A percentile compares a stretch with the other conserved stretches of the same genome.
phyloP scores from a whole-genome alignment of 2,888 invertebrate species.

The Invenusta paracnida region DNA sequence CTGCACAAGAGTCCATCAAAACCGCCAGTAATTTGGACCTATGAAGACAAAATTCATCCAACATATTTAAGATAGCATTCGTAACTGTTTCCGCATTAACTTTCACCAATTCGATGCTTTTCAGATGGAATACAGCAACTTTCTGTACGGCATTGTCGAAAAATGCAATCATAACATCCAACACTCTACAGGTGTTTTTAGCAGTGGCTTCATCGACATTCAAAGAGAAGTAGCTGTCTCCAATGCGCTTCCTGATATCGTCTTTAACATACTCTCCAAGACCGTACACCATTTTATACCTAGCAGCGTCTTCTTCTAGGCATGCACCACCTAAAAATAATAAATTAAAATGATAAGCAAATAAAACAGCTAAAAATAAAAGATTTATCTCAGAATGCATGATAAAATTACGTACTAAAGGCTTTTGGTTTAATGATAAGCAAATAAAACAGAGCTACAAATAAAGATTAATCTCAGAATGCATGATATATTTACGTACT shows the following conservation, averaged over 20 bases:
- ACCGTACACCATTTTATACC: conserved; percentile 13
- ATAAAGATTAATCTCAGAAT: not conserved
- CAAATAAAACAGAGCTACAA: not conserved
- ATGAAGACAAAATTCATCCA: conserved; percentile 1
- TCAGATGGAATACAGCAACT: not conserved
- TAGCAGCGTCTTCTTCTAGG: conserved; percentile 23
- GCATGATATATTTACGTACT: not conserved
- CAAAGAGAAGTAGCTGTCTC: conserved; percentile 20
- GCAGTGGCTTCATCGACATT: conserved; percentile 27
- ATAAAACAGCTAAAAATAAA: not conserved
- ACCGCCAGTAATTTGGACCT: not conserved
- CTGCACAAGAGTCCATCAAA: conserved; percentile 13
- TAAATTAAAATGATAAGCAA: not conserved
- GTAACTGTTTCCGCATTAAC: conserved; percentile 12
- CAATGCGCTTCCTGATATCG: conserved; percentile 8
- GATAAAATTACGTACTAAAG: conserved; percentile 1
- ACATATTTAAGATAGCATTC: not conserved
- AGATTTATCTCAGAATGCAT: not conserved
- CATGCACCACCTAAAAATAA: not conserved
- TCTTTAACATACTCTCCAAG: conserved; percentile 22
- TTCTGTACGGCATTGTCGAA: not conserved
- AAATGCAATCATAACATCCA: not conserved
- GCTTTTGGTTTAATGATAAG: not conserved
- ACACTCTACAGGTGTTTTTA: not conserved
- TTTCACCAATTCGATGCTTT: not conserved